Conservation (phyloP, 1,140 invertebrate species). For the Drosophila micromelanica region DNA sequence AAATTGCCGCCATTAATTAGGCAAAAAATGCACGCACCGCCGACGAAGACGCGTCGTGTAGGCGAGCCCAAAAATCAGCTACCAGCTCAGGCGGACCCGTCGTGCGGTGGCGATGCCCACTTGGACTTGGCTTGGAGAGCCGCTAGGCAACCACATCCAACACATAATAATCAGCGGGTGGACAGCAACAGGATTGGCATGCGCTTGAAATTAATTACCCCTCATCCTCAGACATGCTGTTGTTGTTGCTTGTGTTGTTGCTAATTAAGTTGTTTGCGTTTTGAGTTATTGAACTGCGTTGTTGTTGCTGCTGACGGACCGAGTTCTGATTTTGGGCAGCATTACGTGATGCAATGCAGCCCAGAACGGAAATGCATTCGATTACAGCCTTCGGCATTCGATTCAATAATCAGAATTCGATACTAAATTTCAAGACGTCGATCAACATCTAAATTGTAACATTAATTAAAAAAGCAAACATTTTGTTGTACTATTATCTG, state of each 20-base stretch:
- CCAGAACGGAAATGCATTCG: slow-evolving; percentile 28
- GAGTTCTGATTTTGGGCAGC: slow-evolving; percentile 51
- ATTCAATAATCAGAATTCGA: neutral
- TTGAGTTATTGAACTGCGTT: slow-evolving; percentile 75
- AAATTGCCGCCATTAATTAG: slow-evolving; percentile 83
- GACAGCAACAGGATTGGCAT: slow-evolving; percentile 80
- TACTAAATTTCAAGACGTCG: too few relatives aligned
- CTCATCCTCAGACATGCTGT: slow-evolving; percentile 25
- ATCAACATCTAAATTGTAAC: too few relatives aligned
- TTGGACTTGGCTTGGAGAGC: slow-evolving; percentile 5
- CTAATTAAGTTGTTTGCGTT: slow-evolving; percentile 81
- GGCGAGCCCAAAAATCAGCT: slow-evolving; percentile 47
- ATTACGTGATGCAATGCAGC: slow-evolving; percentile 59
- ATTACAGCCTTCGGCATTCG: neutral
- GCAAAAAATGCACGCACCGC: slow-evolving; percentile 75
- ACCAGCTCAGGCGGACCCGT: too few relatives aligned
- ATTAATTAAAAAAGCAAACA: too few relatives aligned
- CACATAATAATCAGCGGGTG: slow-evolving; percentile 83
- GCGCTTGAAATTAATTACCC: slow-evolving; percentile 79
- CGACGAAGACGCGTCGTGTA: slow-evolving; percentile 43
- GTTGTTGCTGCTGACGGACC: slow-evolving; percentile 25
- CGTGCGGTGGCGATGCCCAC: neutral
- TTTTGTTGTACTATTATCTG: too few relatives aligned
- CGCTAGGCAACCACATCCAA: slow-evolving; percentile 50
- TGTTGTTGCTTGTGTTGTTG: slow-evolving; percentile 46